These are phyloP conservation scores for Paracentrotus lividus DNA, from an alignment of 53 echinoderm and acorn worm species.

Conservation along the genomic window DNA sequence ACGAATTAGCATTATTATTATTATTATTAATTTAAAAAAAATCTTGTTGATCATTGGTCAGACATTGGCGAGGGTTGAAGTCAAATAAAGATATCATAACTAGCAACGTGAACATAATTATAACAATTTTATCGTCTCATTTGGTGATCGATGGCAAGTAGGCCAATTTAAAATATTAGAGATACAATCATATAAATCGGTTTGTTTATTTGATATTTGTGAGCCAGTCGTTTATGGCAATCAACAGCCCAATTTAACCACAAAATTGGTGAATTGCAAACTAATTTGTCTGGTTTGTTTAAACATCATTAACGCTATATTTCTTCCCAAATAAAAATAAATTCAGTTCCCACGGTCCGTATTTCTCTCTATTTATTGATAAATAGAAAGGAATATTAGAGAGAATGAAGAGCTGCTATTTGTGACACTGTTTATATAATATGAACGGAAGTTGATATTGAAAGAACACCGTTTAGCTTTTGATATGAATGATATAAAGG, in stretches of 20 bases:
- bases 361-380: neutral
- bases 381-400: neutral
- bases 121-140: too few species aligned
- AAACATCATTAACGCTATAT: neutral
- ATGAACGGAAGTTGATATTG: neutral
- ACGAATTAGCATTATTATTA: too few species aligned
- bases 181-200: slow-evolving; percentile 18
- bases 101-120: too few species aligned
- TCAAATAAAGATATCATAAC: too few species aligned
- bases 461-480: slow-evolving; percentile 7
- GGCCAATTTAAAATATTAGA: neutral
- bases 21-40: too few species aligned
- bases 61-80: too few species aligned
- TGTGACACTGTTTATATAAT: slow-evolving; percentile 31
- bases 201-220: slow-evolving; percentile 2
- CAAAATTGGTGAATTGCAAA: neutral
- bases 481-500: neutral
- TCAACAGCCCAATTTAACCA: slow-evolving; percentile 15
- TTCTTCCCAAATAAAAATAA: neutral
- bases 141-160: neutral
- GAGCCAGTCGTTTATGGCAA: neutral
- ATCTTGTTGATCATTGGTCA: too few species aligned
- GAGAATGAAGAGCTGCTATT: slow-evolving; percentile 25
- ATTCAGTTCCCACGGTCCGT: slow-evolving; percentile 25
- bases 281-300: neutral